A percentile compares a stretch with the other conserved stretches of the same genome.
Evolutionary conservation across 2,797 vertebrate genomes (phyloP).

Genomic region (Apogon hyalosoma): DNA sequence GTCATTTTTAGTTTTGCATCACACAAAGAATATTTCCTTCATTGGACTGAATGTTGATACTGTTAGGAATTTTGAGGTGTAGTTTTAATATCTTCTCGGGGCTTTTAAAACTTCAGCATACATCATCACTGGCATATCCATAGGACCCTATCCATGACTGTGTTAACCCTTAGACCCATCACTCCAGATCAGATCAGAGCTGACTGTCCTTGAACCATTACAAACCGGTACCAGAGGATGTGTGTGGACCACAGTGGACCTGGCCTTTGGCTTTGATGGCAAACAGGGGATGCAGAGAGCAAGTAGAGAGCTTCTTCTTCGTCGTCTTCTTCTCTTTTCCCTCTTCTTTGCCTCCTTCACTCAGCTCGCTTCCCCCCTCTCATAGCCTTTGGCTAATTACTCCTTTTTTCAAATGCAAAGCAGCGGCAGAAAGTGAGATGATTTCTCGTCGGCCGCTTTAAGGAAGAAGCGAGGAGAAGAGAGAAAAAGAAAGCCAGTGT

Average conservation of each 20-base stretch:
- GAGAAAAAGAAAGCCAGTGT: constrained; percentile 64
- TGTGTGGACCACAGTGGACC: constrained; percentile 18
- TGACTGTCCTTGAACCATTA: constrained; percentile 9
- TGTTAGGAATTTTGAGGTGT: no score
- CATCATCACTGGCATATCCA: constrained; percentile 6
- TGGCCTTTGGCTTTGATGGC: constrained; percentile 47
- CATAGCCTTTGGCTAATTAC: constrained; percentile 83
- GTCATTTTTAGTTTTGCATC: no score
- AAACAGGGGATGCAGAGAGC: constrained; percentile 35
- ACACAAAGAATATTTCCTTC: no score
- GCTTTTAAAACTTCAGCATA: neutral
- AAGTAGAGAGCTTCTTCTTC: constrained; percentile 48
- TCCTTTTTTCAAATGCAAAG: constrained; percentile 88
- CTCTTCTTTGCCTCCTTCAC: constrained; percentile 47
- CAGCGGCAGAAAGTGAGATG: constrained; percentile 86
- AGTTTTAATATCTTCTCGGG: no score
- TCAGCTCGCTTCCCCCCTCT: constrained; percentile 39
- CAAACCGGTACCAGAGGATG: neutral
- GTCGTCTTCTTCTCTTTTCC: constrained; percentile 39
- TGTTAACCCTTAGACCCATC: neutral
- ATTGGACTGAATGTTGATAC: no score
- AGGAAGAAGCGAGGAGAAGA: constrained; percentile 60
- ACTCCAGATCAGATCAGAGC: constrained; percentile 16
- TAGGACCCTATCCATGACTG: neutral
- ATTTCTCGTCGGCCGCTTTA: constrained; percentile 81